A percentile compares a stretch with the other conserved stretches of the same genome.
Conservation (phyloP, 1,140 invertebrate species). For the Cotesia glomerata region DNA sequence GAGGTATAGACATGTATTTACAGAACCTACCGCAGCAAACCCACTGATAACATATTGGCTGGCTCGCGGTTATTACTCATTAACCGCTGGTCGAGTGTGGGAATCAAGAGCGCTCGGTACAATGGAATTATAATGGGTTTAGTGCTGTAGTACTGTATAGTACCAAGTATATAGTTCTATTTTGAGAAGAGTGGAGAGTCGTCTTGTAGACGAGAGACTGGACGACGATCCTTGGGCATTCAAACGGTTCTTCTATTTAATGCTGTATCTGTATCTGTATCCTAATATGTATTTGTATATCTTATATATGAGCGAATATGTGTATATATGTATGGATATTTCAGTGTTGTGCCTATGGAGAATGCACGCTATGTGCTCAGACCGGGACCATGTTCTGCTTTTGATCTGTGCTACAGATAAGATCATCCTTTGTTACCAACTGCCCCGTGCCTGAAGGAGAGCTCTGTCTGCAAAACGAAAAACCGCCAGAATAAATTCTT, state of each 20-base stretch:
- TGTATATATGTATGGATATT: constrained; percentile 12
- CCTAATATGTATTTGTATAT: no score
- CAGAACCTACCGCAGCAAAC: neutral
- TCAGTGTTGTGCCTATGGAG: constrained; percentile 47
- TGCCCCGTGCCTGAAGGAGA: constrained; percentile 53
- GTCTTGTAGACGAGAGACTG: neutral
- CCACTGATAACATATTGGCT: constrained; percentile 21
- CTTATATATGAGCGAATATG: no score
- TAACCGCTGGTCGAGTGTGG: constrained; percentile 1
- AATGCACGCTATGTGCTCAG: constrained; percentile 53
- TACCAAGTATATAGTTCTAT: no score
- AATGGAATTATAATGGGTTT: constrained; percentile 22
- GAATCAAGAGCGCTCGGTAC: constrained; percentile 15
- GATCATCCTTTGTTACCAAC: constrained; percentile 55
- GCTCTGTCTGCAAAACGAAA: neutral
- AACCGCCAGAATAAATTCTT: neutral
- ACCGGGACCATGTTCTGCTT: constrained; percentile 55
- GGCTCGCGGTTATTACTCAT: constrained; percentile 17
- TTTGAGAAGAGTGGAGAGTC: no score
- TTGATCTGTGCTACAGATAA: constrained; percentile 57
- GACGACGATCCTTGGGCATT: neutral
- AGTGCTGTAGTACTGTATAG: neutral
- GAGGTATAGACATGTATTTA: neutral
- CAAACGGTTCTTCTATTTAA: neutral
- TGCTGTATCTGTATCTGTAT: constrained; percentile 1